Conservation (phyloP, 2,113 vertebrate species). For the Phrynosoma blainvillii region DNA sequence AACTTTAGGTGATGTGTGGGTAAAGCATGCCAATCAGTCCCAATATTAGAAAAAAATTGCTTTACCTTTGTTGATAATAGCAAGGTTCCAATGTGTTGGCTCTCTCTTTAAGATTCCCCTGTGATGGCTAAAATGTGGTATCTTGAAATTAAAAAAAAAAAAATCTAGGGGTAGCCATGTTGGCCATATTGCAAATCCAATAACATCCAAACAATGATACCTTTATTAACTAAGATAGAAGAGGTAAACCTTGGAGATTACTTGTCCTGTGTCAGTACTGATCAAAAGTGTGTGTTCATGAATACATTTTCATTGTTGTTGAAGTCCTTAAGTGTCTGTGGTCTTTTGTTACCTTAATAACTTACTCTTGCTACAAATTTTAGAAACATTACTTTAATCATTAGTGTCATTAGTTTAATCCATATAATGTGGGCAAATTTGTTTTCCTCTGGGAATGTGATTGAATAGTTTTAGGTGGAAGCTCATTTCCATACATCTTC, state of each 20-base stretch:
- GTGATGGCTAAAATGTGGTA: too few relatives aligned
- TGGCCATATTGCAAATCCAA: too few relatives aligned
- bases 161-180: too few relatives aligned
- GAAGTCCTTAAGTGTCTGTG: background rate
- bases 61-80: too few relatives aligned
- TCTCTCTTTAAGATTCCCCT: too few relatives aligned
- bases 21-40: too few relatives aligned
- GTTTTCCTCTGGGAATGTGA: slow-evolving; percentile 15
- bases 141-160: too few relatives aligned
- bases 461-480: slow-evolving; percentile 25
- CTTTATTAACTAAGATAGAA: background rate
- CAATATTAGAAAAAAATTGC: too few relatives aligned
- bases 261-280: background rate
- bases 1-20: too few relatives aligned
- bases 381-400: background rate
- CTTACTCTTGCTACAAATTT: background rate
- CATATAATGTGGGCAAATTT: background rate
- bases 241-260: background rate
- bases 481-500: background rate
- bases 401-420: background rate
- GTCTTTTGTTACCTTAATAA: background rate
- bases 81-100: too few relatives aligned
- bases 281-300: background rate
- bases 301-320: background rate
- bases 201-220: too few relatives aligned